These are phyloP conservation scores for Catocala nupta DNA, from an alignment of 2,888 invertebrate genomes.

Conservation along the genomic window DNA sequence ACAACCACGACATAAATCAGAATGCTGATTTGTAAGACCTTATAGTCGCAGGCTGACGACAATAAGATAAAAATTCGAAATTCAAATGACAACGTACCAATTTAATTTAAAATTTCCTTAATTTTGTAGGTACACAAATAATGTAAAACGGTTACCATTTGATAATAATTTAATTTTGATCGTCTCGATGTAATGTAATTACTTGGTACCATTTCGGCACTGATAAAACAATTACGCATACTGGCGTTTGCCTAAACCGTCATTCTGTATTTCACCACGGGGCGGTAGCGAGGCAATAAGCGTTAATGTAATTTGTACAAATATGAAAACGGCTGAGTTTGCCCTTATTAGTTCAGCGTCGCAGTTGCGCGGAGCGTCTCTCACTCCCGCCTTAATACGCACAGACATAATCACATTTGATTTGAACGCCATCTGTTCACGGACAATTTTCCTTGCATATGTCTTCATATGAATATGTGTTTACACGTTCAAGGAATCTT, in stretches of 20 bases:
- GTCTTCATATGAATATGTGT: conserved; percentile 17
- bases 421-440: conserved; percentile 60
- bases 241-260: conserved; percentile 51
- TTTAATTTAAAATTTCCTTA: conserved; percentile 1
- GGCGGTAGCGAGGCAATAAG: conserved; percentile 68
- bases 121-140: conserved; percentile 27
- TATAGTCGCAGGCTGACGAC: neutral
- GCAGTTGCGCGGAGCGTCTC: conserved; percentile 62
- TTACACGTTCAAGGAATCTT: neutral
- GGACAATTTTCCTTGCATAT: conserved; percentile 51
- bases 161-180: conserved; percentile 44
- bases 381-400: conserved; percentile 60
- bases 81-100: neutral
- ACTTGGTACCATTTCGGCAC: conserved; percentile 40
- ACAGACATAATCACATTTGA: conserved; percentile 70
- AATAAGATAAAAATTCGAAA: neutral
- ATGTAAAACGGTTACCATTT: conserved; percentile 35
- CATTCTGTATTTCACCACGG: conserved; percentile 61
- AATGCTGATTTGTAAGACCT: neutral
- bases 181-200: conserved; percentile 47
- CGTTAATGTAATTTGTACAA: conserved; percentile 81
- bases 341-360: conserved; percentile 76
- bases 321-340: conserved; percentile 78
- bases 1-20: neutral
- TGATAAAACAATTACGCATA: conserved; percentile 54